Evolutionary conservation across 1,140 invertebrate species (phyloP), one percentile per base, ranked within the genome.

Genomic region (Pseudomyrmex concolor): DNA sequence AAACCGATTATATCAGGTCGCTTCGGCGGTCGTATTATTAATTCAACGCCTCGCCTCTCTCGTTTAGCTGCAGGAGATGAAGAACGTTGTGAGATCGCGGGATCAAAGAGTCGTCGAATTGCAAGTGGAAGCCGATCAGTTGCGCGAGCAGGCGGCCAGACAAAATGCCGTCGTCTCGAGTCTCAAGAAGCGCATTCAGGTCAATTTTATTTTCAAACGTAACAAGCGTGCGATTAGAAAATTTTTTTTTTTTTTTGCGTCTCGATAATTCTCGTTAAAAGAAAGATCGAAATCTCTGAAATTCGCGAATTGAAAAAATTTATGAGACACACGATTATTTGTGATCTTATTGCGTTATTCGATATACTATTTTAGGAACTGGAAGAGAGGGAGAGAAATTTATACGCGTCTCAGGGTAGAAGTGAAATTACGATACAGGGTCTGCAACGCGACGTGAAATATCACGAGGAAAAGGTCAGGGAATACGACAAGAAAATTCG

Each of bases 91-190:
- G 89, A 91, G 96, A 86, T 94, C 94, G 19, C 94, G 96, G 55
- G 96, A 97, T 77, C 96, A 96, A 90, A 93, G 96, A 89, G 95
- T 96, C 77, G 90, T 96, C 86, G 96, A 97, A 86, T 93, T 97
- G 64, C 96, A 96, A 90, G 93, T 95, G 2, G 96, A 97, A 91
- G 95, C 96, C 2, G 96, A 97, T 87, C 96, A 96, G 89, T 92
- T 97, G 2, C 95, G 97, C 48, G 97, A 97, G 84, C 97, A 97
- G 93, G 95, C 97, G 54, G 97, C 97, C 0, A 93, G 97, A 54
- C 97, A 98, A 92, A 97, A 96, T 89, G 96, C 97, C 0, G 95
- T 97, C 48, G 97, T 97, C 82, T 95, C 95, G 8, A 97, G 97
- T 0, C 94, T 97, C 19, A 96, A 97, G 89, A 97, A 97, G 91